Percentiles rank a stretch among this genome's conserved stretches.
phyloP scores from a whole-genome alignment of 2,113 vertebrate species.

The Acanthochromis polyacanthus region DNA sequence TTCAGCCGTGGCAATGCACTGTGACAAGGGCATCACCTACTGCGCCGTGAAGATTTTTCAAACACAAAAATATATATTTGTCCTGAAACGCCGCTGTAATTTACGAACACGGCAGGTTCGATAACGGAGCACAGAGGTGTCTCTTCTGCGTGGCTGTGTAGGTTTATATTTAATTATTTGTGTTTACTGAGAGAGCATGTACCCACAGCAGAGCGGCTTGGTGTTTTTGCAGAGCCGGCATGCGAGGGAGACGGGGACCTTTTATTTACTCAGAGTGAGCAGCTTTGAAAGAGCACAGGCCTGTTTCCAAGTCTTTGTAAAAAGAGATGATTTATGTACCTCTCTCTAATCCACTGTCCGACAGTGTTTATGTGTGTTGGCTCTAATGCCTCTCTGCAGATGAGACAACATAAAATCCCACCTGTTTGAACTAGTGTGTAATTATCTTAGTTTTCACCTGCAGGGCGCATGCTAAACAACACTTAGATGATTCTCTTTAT shows the following conservation, averaged over 20 bases:
- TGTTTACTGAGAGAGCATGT: conserved; percentile 35
- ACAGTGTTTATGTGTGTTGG: conserved; percentile 40
- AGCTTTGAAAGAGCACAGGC: conserved; percentile 46
- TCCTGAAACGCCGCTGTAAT: conserved; percentile 33
- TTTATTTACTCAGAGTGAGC: conserved; percentile 45
- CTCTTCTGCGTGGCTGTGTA: conserved; percentile 30
- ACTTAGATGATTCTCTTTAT: conserved; percentile 36
- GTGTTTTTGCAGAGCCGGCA: conserved; percentile 39
- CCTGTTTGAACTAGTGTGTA: conserved; percentile 51
- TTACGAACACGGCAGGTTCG: not conserved
- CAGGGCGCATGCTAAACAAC: conserved; percentile 40
- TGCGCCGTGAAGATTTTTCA: conserved; percentile 45
- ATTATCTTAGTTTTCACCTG: conserved; percentile 55
- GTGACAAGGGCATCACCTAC: conserved; percentile 76
- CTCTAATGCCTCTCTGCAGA: conserved; percentile 48
- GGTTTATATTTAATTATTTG: conserved; percentile 41
- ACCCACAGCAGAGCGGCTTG: conserved; percentile 30
- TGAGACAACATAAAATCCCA: conserved; percentile 49
- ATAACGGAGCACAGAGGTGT: not conserved
- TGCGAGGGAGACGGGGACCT: conserved; percentile 51
- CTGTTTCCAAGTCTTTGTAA: conserved; percentile 46
- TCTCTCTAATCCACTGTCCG: conserved; percentile 47
- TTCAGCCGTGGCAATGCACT: conserved; percentile 58
- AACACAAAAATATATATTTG: conserved; percentile 44
- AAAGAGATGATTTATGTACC: conserved; percentile 49